A percentile compares a stretch with the other conserved stretches of the same genome.
phyloP scores from a whole-genome alignment of 2,888 invertebrate species.

The Drosophila meridiana region DNA sequence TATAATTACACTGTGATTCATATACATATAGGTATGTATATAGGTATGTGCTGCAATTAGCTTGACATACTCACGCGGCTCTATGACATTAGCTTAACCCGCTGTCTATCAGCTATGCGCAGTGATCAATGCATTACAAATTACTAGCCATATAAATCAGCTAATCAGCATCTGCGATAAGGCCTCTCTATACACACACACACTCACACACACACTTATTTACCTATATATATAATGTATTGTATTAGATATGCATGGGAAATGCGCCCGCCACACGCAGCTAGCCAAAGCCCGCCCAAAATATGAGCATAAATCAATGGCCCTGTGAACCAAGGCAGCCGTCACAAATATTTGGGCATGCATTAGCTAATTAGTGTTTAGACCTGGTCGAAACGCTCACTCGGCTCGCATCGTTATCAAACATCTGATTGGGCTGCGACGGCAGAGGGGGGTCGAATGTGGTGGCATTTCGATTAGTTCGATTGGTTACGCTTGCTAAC shows the following conservation, averaged over 20 bases:
- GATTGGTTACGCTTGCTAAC: constrained; percentile 2
- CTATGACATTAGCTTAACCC: constrained; percentile 45
- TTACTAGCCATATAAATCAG: constrained; percentile 74
- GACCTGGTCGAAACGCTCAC: constrained; percentile 10
- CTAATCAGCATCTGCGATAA: constrained; percentile 77
- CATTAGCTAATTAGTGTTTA: constrained; percentile 69
- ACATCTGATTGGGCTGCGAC: constrained; percentile 30
- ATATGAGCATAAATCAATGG: constrained; percentile 76
- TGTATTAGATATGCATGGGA: constrained; percentile 44
- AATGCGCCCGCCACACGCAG: constrained; percentile 49
- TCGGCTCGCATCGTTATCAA: constrained; percentile 17
- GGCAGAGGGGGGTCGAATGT: background rate
- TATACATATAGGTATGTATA: background rate
- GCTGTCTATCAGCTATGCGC: constrained; percentile 29
- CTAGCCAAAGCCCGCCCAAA: constrained; percentile 38
- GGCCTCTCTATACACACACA: constrained; percentile 49
- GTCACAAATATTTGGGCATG: constrained; percentile 50
- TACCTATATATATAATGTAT: background rate
- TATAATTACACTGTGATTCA: constrained; percentile 68
- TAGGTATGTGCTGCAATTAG: constrained; percentile 49
- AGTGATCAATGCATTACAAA: constrained; percentile 80
- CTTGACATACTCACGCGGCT: constrained; percentile 35
- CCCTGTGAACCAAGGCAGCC: constrained; percentile 41
- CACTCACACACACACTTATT: constrained; percentile 2
- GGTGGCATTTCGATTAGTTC: constrained; percentile 17